Percentiles rank a stretch among this genome's conserved stretches.
phyloP scores from a whole-genome alignment of 1,140 invertebrate genomes.

The Psilanteris sp. region DNA sequence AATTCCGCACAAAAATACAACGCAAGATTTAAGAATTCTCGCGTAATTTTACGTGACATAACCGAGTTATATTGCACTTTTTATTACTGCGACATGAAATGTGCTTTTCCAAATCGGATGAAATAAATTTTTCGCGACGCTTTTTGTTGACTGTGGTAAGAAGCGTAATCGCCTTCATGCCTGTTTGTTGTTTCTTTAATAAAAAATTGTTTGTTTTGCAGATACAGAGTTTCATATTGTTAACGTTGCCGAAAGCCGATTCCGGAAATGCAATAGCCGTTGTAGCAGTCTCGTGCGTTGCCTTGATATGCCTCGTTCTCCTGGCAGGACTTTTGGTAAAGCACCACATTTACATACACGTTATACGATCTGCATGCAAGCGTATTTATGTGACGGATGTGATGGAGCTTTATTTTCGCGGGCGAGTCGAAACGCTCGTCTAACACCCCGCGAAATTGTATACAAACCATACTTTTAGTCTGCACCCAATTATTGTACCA shows the following conservation, averaged over 20 bases:
- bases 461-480: no score
- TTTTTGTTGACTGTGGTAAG: no score
- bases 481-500: no score
- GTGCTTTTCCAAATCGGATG: no score
- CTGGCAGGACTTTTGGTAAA: conserved; percentile 85
- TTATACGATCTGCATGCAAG: conserved; percentile 62
- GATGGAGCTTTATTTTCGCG: conserved; percentile 65
- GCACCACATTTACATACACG: conserved; percentile 62
- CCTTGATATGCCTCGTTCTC: conserved; percentile 81
- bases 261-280: conserved; percentile 80
- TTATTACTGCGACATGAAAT: no score
- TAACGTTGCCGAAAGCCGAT: conserved; percentile 72
- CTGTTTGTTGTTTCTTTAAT: neutral
- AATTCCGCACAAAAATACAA: no score
- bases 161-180: no score
- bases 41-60: no score
- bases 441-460: conserved; percentile 22
- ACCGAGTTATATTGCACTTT: no score
- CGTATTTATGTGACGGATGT: conserved; percentile 55
- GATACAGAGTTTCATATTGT: conserved; percentile 75
- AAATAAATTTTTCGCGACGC: no score
- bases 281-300: conserved; percentile 80
- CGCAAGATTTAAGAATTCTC: no score
- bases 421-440: conserved; percentile 57
- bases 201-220: conserved; percentile 49